Conservation (phyloP, 2,888 invertebrate species). For the Drosophila imparisetae region DNA sequence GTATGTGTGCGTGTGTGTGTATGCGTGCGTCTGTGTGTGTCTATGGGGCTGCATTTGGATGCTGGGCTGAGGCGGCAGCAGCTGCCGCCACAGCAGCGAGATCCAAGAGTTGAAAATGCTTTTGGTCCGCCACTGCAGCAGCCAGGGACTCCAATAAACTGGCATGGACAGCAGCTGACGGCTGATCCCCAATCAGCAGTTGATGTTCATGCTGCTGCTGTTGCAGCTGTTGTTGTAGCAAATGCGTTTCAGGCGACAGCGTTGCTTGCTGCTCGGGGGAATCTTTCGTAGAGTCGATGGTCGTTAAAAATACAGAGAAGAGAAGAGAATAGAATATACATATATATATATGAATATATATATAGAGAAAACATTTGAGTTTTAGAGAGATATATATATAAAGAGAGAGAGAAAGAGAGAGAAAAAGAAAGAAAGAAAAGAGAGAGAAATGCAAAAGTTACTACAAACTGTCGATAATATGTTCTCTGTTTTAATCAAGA, state of each 20-base stretch:
- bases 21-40: background rate
- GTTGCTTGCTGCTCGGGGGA: slow-evolving; percentile 60
- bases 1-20: slow-evolving; percentile 2
- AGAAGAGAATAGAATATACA: slow-evolving; percentile 52
- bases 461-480: slow-evolving; percentile 36
- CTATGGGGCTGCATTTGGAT: slow-evolving; percentile 60
- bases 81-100: slow-evolving; percentile 71
- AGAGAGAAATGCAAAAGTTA: slow-evolving; percentile 55
- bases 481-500: background rate
- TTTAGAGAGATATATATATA: slow-evolving; percentile 7
- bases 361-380: slow-evolving; percentile 10
- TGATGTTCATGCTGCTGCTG: slow-evolving; percentile 56
- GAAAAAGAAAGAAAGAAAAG: slow-evolving; percentile 27
- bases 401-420: slow-evolving; percentile 31
- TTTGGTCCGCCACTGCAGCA: slow-evolving; percentile 79
- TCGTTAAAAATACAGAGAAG: slow-evolving; percentile 51
- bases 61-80: slow-evolving; percentile 62
- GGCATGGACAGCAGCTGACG: slow-evolving; percentile 69
- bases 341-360: slow-evolving; percentile 41
- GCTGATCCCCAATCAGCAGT: slow-evolving; percentile 53
- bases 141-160: slow-evolving; percentile 73
- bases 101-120: slow-evolving; percentile 79
- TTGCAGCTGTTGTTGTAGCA: slow-evolving; percentile 47
- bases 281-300: slow-evolving; percentile 63
- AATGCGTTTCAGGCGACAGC: slow-evolving; percentile 58